Evolutionary conservation across 2,113 vertebrate genomes (phyloP).

Genomic region (Sinocyclocheilus rhinocerous): DNA sequence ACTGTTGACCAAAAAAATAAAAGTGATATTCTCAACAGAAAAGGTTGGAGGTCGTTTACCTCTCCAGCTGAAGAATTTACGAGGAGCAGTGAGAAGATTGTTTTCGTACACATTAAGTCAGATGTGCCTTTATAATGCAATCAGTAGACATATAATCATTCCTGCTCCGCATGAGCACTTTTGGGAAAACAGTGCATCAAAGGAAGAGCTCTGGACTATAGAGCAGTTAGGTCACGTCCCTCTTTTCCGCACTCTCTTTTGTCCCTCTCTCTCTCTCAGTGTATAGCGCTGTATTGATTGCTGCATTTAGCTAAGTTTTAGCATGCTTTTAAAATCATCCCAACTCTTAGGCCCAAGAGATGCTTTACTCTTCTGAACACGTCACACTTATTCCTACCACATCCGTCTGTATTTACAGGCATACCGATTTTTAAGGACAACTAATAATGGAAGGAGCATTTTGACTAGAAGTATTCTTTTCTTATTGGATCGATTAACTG

Average conservation of each 20-base stretch:
- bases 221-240: conserved; percentile 57
- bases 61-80: conserved; percentile 21
- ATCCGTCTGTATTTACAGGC: conserved; percentile 60
- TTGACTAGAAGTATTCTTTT: conserved; percentile 55
- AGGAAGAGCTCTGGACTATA: conserved; percentile 52
- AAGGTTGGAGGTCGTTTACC: not conserved
- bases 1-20: not conserved
- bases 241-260: conserved; percentile 16
- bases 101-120: conserved; percentile 49
- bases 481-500: conserved; percentile 53
- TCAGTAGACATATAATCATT: conserved; percentile 54
- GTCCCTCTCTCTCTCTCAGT: conserved; percentile 10
- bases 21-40: not conserved
- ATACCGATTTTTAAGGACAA: conserved; percentile 56
- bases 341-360: conserved; percentile 50
- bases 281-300: conserved; percentile 58
- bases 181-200: conserved; percentile 56
- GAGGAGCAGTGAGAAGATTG: conserved; percentile 42
- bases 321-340: conserved; percentile 63
- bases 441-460: conserved; percentile 51
- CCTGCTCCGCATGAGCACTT: conserved; percentile 52
- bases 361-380: conserved; percentile 46
- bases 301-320: conserved; percentile 60
- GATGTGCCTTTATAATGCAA: conserved; percentile 57
- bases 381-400: conserved; percentile 49